Conservation (phyloP, 2,113 vertebrate species). For the Erpornis zantholeuca region DNA sequence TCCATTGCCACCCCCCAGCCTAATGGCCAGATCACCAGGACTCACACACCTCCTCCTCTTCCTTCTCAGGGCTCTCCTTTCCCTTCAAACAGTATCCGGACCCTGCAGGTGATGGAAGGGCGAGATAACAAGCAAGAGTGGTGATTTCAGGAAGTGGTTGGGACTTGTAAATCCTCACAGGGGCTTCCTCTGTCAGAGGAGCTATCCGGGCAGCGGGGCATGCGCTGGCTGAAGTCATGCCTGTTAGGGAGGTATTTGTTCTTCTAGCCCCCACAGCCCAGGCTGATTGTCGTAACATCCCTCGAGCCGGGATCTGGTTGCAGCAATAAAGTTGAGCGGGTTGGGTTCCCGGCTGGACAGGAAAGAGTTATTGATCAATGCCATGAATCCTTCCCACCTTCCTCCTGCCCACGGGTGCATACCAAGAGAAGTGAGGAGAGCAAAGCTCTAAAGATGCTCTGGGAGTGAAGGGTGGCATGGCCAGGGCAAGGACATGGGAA, state of each 20-base stretch:
- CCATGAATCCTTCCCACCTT: constrained; percentile 40
- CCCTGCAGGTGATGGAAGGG: constrained; percentile 27
- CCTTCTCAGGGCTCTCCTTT: constrained; percentile 43
- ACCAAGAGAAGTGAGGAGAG: neutral
- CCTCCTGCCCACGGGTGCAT: neutral
- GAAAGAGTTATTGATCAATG: constrained; percentile 64
- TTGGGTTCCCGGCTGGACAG: constrained; percentile 68
- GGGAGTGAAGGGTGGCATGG: neutral
- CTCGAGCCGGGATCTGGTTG: constrained; percentile 81
- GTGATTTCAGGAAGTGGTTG: constrained; percentile 46
- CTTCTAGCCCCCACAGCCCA: constrained; percentile 65
- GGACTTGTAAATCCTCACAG: constrained; percentile 69
- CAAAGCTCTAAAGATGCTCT: neutral
- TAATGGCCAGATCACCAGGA: neutral
- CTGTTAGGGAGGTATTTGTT: constrained; percentile 82
- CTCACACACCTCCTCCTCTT: neutral
- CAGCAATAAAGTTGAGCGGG: constrained; percentile 77
- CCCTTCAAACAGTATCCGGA: constrained; percentile 17
- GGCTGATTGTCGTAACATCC: constrained; percentile 76
- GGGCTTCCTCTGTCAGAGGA: constrained; percentile 66
- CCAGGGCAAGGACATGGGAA: neutral
- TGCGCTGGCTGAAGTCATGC: constrained; percentile 77
- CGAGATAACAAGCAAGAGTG: constrained; percentile 25
- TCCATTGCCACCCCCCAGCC: neutral
- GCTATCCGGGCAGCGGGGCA: constrained; percentile 60